Evolutionary conservation across 2,888 invertebrate genomes (phyloP).

Genomic region (Melieria picta): DNA sequence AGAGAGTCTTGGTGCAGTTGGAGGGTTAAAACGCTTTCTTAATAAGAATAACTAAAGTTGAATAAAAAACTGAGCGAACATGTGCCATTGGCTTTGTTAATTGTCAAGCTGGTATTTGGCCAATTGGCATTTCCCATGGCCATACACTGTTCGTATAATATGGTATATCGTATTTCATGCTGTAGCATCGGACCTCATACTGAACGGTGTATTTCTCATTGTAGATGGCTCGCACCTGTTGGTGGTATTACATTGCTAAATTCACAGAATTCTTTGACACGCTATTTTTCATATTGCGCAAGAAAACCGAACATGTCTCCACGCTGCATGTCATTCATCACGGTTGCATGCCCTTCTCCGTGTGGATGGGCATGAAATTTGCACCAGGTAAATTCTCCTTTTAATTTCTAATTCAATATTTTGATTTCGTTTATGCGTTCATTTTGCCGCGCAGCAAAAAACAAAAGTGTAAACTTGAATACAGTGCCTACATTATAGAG

Average conservation of each 20-base stretch:
- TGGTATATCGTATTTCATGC: constrained; percentile 12
- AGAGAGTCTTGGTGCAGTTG: no score
- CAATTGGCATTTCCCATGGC: no score
- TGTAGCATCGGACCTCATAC: no score
- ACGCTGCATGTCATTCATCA: constrained; percentile 96
- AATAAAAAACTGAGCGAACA: no score
- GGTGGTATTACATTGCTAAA: constrained; percentile 98
- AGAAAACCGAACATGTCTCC: constrained; percentile 93
- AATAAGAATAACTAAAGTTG: no score
- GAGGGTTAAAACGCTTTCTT: no score
- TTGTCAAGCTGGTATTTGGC: neutral
- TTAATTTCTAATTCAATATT: neutral
- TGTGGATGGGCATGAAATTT: constrained; percentile 95
- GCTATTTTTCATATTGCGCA: constrained; percentile 93
- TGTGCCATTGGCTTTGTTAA: neutral
- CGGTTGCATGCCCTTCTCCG: constrained; percentile 96
- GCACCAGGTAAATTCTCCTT: constrained; percentile 77
- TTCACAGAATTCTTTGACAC: constrained; percentile 98
- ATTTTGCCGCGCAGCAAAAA: no score
- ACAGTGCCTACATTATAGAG: no score
- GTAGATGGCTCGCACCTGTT: constrained; percentile 91
- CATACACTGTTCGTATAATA: neutral
- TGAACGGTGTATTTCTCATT: constrained; percentile 44
- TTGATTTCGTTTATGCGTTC: neutral
- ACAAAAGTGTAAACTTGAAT: no score